Evolutionary conservation across 2,888 invertebrate genomes (phyloP).

Genomic region (Archips xylosteana): DNA sequence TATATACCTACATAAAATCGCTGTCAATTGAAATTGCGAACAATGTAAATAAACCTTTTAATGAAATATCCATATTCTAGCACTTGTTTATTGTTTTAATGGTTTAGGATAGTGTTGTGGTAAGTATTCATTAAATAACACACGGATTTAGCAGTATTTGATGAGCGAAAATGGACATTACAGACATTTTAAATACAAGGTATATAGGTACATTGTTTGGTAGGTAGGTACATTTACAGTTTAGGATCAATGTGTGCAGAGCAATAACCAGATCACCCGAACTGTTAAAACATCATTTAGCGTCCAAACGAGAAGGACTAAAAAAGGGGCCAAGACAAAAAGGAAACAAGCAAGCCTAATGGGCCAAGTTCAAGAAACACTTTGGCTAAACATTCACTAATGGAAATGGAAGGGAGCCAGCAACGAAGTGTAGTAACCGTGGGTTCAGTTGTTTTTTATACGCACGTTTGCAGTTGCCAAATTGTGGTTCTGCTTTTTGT

Average conservation of each 20-base stretch:
- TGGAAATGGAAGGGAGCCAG: slow-evolving; percentile 84
- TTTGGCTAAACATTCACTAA: slow-evolving; percentile 84
- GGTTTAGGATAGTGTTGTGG: no score
- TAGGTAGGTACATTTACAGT: no score
- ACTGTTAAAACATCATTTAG: slow-evolving; percentile 73
- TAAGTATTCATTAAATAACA: no score
- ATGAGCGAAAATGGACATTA: no score
- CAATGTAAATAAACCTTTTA: no score
- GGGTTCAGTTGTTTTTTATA: slow-evolving; percentile 71
- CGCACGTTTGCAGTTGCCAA: slow-evolving; percentile 71
- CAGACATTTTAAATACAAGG: no score
- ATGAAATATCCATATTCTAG: no score
- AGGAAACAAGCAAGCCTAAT: slow-evolving; percentile 71
- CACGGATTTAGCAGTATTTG: no score
- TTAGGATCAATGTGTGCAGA: background rate
- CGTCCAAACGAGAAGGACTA: slow-evolving; percentile 61
- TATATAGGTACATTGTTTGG: no score
- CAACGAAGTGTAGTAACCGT: slow-evolving; percentile 54
- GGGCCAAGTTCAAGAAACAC: slow-evolving; percentile 82
- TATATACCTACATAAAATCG: no score
- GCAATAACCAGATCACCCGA: slow-evolving; percentile 42
- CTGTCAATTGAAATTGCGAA: no score
- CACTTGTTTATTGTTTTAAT: no score
- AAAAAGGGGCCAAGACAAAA: slow-evolving; percentile 77
- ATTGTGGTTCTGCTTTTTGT: slow-evolving; percentile 57